Conservation (phyloP, 2,113 vertebrate species). For the Talpa occidentalis region DNA sequence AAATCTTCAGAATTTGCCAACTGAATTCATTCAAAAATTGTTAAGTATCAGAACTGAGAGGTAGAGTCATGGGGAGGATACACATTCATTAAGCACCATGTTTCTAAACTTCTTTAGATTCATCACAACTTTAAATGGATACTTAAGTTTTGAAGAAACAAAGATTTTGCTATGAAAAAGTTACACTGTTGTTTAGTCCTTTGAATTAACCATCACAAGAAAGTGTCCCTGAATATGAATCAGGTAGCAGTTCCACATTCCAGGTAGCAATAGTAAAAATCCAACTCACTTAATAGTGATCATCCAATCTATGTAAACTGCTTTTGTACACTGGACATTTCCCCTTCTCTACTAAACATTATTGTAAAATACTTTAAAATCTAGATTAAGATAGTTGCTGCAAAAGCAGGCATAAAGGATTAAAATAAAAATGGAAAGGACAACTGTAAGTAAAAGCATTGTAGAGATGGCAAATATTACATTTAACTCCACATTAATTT, state of each 20-base stretch:
- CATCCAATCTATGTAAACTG: not conserved
- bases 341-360: not conserved
- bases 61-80: no score
- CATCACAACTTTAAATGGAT: conserved; percentile 18
- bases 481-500: conserved; percentile 47
- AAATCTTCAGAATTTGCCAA: conserved; percentile 14
- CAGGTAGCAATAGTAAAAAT: not conserved
- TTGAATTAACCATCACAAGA: not conserved
- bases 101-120: conserved; percentile 9
- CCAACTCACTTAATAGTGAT: not conserved
- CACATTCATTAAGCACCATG: not conserved
- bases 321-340: not conserved
- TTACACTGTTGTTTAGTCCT: conserved; percentile 6
- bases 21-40: not conserved
- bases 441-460: conserved; percentile 33
- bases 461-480: not conserved
- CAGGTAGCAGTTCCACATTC: not conserved
- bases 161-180: not conserved
- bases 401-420: conserved; percentile 56
- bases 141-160: not conserved
- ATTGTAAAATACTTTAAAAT: conserved; percentile 49
- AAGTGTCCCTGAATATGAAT: not conserved
- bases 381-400: conserved; percentile 58
- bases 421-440: conserved; percentile 63
- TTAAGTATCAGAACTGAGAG: not conserved